Evolutionary conservation across 2,888 invertebrate species (phyloP).

Genomic region (Lepidochrysops patricia): DNA sequence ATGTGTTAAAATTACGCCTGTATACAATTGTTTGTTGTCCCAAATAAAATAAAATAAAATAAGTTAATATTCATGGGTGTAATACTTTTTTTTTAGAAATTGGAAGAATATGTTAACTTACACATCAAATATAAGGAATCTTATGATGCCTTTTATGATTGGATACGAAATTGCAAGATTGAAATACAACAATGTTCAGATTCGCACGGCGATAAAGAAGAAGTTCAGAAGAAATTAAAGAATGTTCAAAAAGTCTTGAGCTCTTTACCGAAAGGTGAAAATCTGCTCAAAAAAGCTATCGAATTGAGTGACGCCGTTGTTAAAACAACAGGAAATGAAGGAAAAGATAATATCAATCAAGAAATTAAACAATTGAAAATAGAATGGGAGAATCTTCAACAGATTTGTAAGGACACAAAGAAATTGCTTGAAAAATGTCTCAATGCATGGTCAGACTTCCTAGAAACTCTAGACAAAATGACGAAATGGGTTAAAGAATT

Average conservation of each 20-base stretch:
- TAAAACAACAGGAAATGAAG: constrained; percentile 85
- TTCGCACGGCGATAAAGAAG: constrained; percentile 89
- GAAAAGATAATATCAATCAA: constrained; percentile 85
- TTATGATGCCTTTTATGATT: constrained; percentile 87
- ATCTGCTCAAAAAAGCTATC: constrained; percentile 81
- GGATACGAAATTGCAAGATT: constrained; percentile 86
- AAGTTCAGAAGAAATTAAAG: constrained; percentile 83
- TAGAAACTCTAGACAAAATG: constrained; percentile 81
- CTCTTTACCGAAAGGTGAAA: constrained; percentile 81
- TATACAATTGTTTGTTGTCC: too few relatives aligned
- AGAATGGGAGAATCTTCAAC: constrained; percentile 88
- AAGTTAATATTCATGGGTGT: not conserved
- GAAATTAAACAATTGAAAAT: constrained; percentile 86
- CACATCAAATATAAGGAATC: constrained; percentile 91
- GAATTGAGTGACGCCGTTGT: constrained; percentile 84
- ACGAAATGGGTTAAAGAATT: constrained; percentile 84
- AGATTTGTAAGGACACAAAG: constrained; percentile 84
- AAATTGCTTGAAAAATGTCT: constrained; percentile 83
- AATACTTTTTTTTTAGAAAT: constrained; percentile 56
- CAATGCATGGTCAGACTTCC: constrained; percentile 87
- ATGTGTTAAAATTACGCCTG: too few relatives aligned
- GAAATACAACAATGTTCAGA: constrained; percentile 90
- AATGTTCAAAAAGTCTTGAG: constrained; percentile 81
- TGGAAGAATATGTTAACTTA: constrained; percentile 88
- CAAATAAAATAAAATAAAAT: too few relatives aligned